Evolutionary conservation across 2,888 invertebrate genomes (phyloP).

Genomic region (Atherix ibis): DNA sequence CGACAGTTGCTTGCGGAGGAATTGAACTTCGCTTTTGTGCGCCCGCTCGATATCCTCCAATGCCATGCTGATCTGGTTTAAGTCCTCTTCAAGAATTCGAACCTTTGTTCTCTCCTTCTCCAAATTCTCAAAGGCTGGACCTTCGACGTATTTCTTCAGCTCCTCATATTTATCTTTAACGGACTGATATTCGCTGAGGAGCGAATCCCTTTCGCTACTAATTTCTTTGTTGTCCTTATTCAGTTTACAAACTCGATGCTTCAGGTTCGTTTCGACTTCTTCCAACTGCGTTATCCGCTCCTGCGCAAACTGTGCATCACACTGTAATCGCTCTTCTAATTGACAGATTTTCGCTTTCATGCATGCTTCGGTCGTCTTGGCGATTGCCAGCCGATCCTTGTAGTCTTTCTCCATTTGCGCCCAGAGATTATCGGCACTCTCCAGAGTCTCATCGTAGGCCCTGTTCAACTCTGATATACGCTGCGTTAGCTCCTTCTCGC

Average conservation of each 20-base stretch:
- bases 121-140: slow-evolving; percentile 22
- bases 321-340: slow-evolving; percentile 37
- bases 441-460: slow-evolving; percentile 52
- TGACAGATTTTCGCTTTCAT: slow-evolving; percentile 40
- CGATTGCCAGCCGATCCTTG: slow-evolving; percentile 40
- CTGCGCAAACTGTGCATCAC: slow-evolving; percentile 35
- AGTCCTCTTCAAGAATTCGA: slow-evolving; percentile 35
- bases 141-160: slow-evolving; percentile 35
- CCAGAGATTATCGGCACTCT: slow-evolving; percentile 57
- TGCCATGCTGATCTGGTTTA: slow-evolving; percentile 34
- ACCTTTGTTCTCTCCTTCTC: slow-evolving; percentile 27
- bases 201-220: slow-evolving; percentile 32
- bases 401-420: slow-evolving; percentile 49
- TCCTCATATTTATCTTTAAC: slow-evolving; percentile 38
- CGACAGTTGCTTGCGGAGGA: slow-evolving; percentile 37
- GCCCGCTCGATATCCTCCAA: slow-evolving; percentile 34
- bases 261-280: slow-evolving; percentile 40
- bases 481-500: slow-evolving; percentile 19
- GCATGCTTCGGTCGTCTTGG: slow-evolving; percentile 33
- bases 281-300: slow-evolving; percentile 41
- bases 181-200: slow-evolving; percentile 34
- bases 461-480: slow-evolving; percentile 41
- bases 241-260: slow-evolving; percentile 38
- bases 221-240: slow-evolving; percentile 39
- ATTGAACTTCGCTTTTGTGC: slow-evolving; percentile 35